phyloP scores from a whole-genome alignment of 2,113 vertebrate species.

The Prionailurus viverrinus region DNA sequence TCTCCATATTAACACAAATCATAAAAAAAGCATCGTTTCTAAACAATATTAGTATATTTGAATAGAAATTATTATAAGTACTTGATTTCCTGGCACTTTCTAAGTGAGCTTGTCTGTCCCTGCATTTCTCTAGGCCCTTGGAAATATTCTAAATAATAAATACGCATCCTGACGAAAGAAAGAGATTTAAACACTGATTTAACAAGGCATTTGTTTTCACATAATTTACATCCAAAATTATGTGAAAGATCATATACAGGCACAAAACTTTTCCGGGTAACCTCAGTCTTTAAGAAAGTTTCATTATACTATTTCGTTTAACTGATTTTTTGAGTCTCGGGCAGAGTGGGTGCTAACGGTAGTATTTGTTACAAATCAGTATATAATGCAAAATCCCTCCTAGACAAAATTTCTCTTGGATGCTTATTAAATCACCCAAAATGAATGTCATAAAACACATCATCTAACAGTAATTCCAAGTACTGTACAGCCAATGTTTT shows the following conservation, averaged over 20 bases:
- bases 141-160: neutral
- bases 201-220: neutral
- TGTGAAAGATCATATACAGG: neutral
- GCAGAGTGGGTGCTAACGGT: neutral
- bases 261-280: neutral
- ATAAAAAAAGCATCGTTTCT: neutral
- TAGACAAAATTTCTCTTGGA: neutral
- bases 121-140: neutral
- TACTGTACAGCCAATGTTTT: neutral
- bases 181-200: neutral
- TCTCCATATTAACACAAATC: neutral
- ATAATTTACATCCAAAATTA: neutral
- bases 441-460: neutral
- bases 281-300: neutral
- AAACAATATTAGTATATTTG: neutral
- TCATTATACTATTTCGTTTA: neutral
- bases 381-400: neutral
- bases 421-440: neutral
- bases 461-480: neutral
- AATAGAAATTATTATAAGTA: neutral
- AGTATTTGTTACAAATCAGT: neutral
- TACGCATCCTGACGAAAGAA: neutral
- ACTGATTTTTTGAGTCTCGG: neutral
- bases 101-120: neutral
- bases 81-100: neutral